These are phyloP conservation scores for Drosophila kuntzei DNA, from an alignment of 2,888 invertebrate genomes.

Conservation along the genomic window DNA sequence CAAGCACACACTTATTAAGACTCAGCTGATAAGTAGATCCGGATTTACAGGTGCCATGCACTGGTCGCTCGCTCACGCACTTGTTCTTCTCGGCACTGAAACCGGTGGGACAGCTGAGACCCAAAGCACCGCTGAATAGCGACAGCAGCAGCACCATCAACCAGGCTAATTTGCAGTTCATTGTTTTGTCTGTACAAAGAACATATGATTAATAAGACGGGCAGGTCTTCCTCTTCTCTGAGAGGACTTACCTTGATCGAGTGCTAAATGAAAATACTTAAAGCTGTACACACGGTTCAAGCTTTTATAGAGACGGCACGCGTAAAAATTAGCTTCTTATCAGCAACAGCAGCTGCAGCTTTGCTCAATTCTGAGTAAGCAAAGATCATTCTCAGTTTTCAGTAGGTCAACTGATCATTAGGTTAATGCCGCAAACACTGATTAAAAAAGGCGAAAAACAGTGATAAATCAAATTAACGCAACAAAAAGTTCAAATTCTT, in stretches of 20 bases:
- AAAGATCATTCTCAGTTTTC: conserved; percentile 3
- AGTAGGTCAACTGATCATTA: conserved; percentile 30
- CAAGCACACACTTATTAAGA: conserved; percentile 75
- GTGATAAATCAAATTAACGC: conserved; percentile 23
- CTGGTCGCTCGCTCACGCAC: conserved; percentile 73
- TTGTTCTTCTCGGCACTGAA: conserved; percentile 50
- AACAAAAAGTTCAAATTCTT: conserved; percentile 21
- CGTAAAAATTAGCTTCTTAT: background rate
- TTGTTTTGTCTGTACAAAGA: conserved; percentile 13
- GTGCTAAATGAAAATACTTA: conserved; percentile 46
- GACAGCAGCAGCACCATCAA: conserved; percentile 49
- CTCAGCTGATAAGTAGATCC: conserved; percentile 66
- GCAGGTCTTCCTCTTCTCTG: background rate
- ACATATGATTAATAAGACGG: conserved; percentile 1
- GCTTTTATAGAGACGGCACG: conserved; percentile 51
- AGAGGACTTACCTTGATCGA: conserved; percentile 44
- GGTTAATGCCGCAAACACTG: conserved; percentile 42
- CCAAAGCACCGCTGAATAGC: conserved; percentile 42
- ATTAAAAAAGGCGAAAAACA: conserved; percentile 24
- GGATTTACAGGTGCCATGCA: conserved; percentile 78
- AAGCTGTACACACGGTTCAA: conserved; percentile 5
- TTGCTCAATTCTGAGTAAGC: conserved; percentile 24
- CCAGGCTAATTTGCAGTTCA: conserved; percentile 62
- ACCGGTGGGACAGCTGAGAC: conserved; percentile 59
- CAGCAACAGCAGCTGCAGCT: conserved; percentile 31